A percentile compares a stretch with the other conserved stretches of the same genome.
phyloP scores from a whole-genome alignment of 1,140 invertebrate genomes.

The Drosophila asahinai region DNA sequence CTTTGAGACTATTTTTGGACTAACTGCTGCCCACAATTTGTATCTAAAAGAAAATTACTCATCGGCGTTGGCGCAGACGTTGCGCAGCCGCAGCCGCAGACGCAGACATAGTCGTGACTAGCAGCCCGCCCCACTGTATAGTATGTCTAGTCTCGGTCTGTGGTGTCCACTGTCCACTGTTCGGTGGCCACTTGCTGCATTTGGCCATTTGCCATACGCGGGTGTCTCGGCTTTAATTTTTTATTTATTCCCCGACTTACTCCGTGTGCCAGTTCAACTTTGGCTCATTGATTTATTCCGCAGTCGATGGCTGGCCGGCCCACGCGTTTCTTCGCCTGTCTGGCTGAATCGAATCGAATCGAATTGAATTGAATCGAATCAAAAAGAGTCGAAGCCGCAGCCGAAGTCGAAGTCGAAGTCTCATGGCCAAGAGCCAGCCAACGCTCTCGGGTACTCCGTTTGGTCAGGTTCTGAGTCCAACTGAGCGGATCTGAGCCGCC shows the following conservation, averaged over 20 bases:
- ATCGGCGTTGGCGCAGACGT: constrained; percentile 46
- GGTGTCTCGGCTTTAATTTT: constrained; percentile 59
- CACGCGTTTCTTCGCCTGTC: constrained; percentile 46
- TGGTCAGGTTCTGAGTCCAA: constrained; percentile 7
- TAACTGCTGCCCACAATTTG: constrained; percentile 30
- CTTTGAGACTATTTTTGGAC: constrained; percentile 28
- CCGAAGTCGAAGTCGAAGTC: background rate
- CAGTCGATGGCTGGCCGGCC: constrained; percentile 42
- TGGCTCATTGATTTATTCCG: constrained; percentile 72
- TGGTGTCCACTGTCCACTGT: constrained; percentile 12
- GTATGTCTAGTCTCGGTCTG: constrained; percentile 8
- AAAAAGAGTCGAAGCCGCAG: background rate
- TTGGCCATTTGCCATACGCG: constrained; percentile 67
- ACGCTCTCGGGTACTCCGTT: constrained; percentile 7
- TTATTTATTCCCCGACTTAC: constrained; percentile 16
- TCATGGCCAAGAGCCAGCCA: constrained; percentile 13
- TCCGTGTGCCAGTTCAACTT: constrained; percentile 56
- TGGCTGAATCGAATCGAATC: constrained; percentile 11
- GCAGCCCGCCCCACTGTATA: constrained; percentile 19
- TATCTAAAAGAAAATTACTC: constrained; percentile 43
- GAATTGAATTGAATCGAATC: constrained; percentile 26
- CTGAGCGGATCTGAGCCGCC: background rate
- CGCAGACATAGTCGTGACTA: constrained; percentile 47
- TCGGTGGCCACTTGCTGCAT: constrained; percentile 47
- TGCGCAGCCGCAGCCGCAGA: constrained; percentile 34